These are phyloP conservation scores for Ecdyonurus torrentis DNA, from an alignment of 2,888 invertebrate genomes.

Conservation along the genomic window DNA sequence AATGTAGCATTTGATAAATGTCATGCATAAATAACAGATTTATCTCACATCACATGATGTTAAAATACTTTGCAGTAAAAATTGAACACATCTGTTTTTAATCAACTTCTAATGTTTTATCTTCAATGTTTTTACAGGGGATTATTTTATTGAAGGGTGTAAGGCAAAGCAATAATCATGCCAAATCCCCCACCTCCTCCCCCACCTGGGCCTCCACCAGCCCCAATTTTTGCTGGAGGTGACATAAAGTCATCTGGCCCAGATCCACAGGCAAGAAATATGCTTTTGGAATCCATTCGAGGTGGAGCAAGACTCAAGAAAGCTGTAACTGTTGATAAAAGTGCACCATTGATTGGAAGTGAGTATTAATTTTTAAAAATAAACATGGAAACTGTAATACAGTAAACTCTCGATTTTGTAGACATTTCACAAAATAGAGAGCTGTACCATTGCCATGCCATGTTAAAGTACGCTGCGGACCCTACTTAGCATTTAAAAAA, in stretches of 20 bases:
- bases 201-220: constrained; percentile 40
- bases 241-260: constrained; percentile 20
- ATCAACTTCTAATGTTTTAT: no score
- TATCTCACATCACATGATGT: background rate
- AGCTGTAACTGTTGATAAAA: constrained; percentile 77
- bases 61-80: no score
- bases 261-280: constrained; percentile 38
- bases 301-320: constrained; percentile 69
- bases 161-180: constrained; percentile 7
- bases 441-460: no score
- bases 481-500: no score
- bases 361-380: no score
- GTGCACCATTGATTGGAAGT: constrained; percentile 61
- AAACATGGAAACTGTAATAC: no score
- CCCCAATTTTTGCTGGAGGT: constrained; percentile 29
- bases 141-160: background rate
- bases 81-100: background rate
- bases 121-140: background rate
- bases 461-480: no score
- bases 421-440: no score
- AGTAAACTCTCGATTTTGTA: no score
- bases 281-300: constrained; percentile 65
- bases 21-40: background rate
- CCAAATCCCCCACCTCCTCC: constrained; percentile 48
- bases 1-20: background rate